Conservation (phyloP, 2,797 vertebrate species). For the Halcyon smyrnensis region DNA sequence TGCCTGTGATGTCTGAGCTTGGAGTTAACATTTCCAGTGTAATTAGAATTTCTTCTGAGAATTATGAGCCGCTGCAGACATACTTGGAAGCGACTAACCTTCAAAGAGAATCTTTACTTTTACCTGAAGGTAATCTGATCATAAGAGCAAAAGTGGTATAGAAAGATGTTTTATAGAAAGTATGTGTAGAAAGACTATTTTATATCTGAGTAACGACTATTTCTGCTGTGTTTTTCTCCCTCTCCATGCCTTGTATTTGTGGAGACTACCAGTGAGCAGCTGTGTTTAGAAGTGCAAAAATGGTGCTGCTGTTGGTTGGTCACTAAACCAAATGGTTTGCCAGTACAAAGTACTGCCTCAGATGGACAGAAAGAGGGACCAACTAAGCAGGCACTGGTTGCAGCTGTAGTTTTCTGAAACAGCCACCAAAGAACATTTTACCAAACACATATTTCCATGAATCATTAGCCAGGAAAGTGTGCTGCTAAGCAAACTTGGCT, state of each 20-base stretch:
- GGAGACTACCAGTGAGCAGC: not conserved
- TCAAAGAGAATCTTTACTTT: conserved; percentile 18
- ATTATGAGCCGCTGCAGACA: conserved; percentile 69
- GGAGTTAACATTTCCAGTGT: conserved; percentile 86
- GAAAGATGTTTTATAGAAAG: not conserved
- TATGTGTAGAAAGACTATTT: not conserved
- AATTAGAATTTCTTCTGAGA: conserved; percentile 84
- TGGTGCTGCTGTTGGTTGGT: not conserved
- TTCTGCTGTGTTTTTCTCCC: not conserved
- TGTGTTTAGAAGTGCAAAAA: not conserved
- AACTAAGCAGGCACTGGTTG: not conserved
- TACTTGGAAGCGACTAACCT: conserved; percentile 59
- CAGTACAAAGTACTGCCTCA: not conserved
- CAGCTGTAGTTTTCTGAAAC: not conserved
- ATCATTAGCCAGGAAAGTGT: not conserved
- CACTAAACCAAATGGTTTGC: not conserved
- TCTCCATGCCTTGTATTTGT: not conserved
- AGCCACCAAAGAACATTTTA: not conserved
- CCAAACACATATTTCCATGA: not conserved
- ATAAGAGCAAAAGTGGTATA: not conserved
- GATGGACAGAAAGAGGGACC: not conserved
- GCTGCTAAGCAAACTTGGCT: not conserved
- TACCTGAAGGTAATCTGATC: conserved; percentile 73
- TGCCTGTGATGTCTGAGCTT: conserved; percentile 82
- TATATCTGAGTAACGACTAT: not conserved